A percentile compares a stretch with the other conserved stretches of the same genome.
Conservation (phyloP, 2,888 invertebrate genomes). For the Prosopocoilus inquinatus region DNA sequence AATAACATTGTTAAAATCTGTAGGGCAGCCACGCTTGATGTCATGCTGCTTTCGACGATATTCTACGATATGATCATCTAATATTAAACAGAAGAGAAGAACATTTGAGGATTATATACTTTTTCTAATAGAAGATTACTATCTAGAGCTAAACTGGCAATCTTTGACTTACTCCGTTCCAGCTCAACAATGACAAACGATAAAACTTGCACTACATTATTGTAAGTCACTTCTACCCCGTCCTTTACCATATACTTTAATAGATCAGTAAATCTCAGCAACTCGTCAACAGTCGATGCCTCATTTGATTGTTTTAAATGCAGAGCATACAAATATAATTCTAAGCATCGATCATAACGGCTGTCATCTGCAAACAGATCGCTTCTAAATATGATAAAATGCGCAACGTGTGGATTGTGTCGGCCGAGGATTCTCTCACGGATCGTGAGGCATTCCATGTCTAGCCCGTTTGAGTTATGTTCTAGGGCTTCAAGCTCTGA, state of each 20-base stretch:
- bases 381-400: slow-evolving; percentile 71
- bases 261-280: slow-evolving; percentile 85
- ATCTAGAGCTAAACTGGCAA: slow-evolving; percentile 64
- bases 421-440: slow-evolving; percentile 79
- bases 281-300: slow-evolving; percentile 80
- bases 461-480: slow-evolving; percentile 74
- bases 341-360: slow-evolving; percentile 77
- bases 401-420: slow-evolving; percentile 75
- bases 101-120: slow-evolving; percentile 45
- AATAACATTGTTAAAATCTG: slow-evolving; percentile 77
- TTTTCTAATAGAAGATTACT: slow-evolving; percentile 60
- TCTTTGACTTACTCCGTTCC: slow-evolving; percentile 65
- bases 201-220: slow-evolving; percentile 69
- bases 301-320: slow-evolving; percentile 72
- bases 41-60: slow-evolving; percentile 81
- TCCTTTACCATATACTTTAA: slow-evolving; percentile 90
- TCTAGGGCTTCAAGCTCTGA: slow-evolving; percentile 68
- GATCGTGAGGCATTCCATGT: slow-evolving; percentile 89
- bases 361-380: slow-evolving; percentile 93
- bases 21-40: slow-evolving; percentile 77
- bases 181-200: slow-evolving; percentile 73
- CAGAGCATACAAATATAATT: slow-evolving; percentile 85
- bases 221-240: slow-evolving; percentile 63
- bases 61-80: slow-evolving; percentile 56
- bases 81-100: neutral